Base-by-base conservation (phyloP, 2,888 invertebrate genomes). In the Miltochrista miniata region DNA sequence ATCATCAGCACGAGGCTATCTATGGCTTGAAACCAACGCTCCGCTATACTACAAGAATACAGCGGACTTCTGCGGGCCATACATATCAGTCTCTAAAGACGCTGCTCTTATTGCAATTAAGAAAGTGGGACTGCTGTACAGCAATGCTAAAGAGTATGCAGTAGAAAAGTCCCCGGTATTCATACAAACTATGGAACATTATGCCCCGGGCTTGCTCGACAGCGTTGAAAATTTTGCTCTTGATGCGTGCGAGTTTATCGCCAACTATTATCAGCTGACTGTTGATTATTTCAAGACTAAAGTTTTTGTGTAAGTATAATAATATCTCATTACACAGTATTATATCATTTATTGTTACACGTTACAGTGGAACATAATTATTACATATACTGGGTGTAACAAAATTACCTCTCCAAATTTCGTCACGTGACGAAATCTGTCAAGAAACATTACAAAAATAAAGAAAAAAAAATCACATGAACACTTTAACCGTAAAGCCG, bases 291-390 rank as follows among this genome's bases (percentile, higher is more conserved):
- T 96, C 74, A 94, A 93, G 76, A 94, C 94, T 47, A 95, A 95
- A 89, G 94, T 96, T 50, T 95, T 96, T 88, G 92, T 96, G 96
- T 96, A 90, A 95, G 96, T 95, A 74, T 70, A 1, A 0, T 12
- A 13, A 13, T 14, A 15, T 4, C 5, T 36, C 1, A 12, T 24
- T 24, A 4, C 18, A 24, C 2, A 24, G 2, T 24, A n/a, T n/a
- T n/a, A n/a, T n/a, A n/a, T n/a, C n/a, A n/a, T n/a, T n/a, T n/a
- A n/a, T n/a, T n/a, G n/a, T n/a, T n/a, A n/a, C n/a, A n/a, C n/a
- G n/a, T n/a, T n/a, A n/a, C n/a, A n/a, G n/a, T n/a, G n/a, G n/a
- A n/a, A n/a, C n/a, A n/a, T n/a, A n/a, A n/a, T n/a, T n/a, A n/a
- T n/a, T n/a, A n/a, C n/a, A n/a, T n/a, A n/a, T n/a, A n/a, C n/a